Conservation (phyloP, 2,113 vertebrate genomes). For the Hippocampus comes region DNA sequence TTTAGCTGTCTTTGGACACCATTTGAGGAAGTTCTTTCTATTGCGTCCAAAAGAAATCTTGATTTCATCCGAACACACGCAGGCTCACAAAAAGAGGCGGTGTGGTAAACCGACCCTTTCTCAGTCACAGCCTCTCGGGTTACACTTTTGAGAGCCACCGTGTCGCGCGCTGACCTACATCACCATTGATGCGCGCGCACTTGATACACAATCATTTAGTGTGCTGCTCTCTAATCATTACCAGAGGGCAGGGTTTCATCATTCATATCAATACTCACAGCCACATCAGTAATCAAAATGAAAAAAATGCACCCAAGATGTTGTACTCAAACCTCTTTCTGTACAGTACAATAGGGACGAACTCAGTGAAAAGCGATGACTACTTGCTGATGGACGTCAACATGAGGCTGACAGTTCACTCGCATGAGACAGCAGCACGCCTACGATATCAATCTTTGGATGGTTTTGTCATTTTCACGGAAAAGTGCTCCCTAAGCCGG, state of each 20-base stretch:
- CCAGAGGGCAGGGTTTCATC: not conserved
- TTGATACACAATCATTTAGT: not conserved
- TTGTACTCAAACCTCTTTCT: not conserved
- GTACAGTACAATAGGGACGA: no score
- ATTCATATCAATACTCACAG: no score
- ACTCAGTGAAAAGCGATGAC: no score
- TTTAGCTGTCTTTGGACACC: no score
- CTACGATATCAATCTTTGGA: not conserved
- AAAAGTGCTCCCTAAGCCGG: not conserved
- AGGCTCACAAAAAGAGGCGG: not conserved
- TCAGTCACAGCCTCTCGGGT: slow-evolving; percentile 1
- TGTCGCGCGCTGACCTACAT: not conserved
- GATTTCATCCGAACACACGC: not conserved
- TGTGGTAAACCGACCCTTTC: not conserved
- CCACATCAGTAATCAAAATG: no score
- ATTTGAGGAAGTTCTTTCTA: not conserved
- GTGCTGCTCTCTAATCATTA: not conserved
- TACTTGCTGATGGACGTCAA: no score
- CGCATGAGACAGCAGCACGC: no score
- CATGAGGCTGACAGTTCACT: no score
- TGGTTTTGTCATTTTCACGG: not conserved
- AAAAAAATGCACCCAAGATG: no score
- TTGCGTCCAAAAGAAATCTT: not conserved
- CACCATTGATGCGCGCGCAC: not conserved
- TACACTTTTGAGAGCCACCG: not conserved